Evolutionary conservation across 2,888 invertebrate species (phyloP).

Genomic region (Barypeithes pellucidus): DNA sequence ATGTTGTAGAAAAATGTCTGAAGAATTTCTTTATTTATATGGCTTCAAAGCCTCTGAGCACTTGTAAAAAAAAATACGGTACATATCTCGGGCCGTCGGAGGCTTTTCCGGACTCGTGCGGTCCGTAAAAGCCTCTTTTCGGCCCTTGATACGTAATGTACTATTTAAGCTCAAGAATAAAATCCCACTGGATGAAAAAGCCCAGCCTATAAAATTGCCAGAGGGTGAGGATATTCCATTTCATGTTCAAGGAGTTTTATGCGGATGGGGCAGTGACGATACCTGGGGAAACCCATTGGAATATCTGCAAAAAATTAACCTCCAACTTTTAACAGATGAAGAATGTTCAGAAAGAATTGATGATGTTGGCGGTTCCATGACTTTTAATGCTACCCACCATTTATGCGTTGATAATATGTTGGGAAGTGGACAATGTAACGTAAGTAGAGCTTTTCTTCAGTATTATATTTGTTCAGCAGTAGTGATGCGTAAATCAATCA

Average conservation of each 20-base stretch:
- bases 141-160: too few species aligned
- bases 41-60: too few species aligned
- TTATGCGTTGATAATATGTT: not conserved
- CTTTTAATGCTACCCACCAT: not conserved
- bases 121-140: too few species aligned
- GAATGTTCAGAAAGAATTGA: not conserved
- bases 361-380: not conserved
- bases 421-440: not conserved
- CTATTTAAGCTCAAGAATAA: too few species aligned
- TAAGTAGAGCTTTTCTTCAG: too few species aligned
- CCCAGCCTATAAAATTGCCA: not conserved
- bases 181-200: not conserved
- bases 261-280: not conserved
- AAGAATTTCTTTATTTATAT: too few species aligned
- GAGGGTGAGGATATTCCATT: not conserved
- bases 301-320: slow-evolving; percentile 2
- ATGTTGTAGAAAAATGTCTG: too few species aligned
- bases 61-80: too few species aligned
- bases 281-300: not conserved
- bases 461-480: too few species aligned
- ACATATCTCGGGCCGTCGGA: too few species aligned
- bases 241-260: not conserved
- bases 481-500: too few species aligned
- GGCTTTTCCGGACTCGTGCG: too few species aligned
- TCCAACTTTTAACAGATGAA: not conserved